Evolutionary conservation across 2,888 invertebrate species (phyloP).

Genomic region (Kuschelorhynchus macadamiae): DNA sequence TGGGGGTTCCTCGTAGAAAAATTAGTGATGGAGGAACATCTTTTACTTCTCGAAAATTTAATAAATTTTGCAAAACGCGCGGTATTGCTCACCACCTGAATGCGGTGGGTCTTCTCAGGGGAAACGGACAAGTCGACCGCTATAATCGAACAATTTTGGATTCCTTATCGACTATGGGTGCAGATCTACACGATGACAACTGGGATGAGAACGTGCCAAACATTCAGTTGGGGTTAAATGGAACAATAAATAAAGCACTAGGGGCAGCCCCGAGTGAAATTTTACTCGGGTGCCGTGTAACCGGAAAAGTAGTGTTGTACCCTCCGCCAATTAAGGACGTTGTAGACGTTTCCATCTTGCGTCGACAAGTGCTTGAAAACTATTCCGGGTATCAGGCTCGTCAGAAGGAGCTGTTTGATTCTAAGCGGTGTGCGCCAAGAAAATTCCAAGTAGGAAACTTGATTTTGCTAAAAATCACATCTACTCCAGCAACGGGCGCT

Average conservation of each 20-base stretch:
- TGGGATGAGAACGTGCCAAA: constrained; percentile 49
- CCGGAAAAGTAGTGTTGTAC: constrained; percentile 21
- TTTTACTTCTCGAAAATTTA: no score
- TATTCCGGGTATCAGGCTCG: constrained; percentile 32
- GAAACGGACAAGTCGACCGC: constrained; percentile 2
- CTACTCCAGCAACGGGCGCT: constrained; percentile 30
- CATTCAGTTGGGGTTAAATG: constrained; percentile 48
- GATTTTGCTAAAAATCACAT: constrained; percentile 32
- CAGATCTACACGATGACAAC: constrained; percentile 20
- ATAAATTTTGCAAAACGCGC: no score
- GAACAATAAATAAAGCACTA: constrained; percentile 47
- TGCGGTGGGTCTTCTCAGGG: no score
- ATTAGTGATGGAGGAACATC: no score
- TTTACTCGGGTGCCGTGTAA: constrained; percentile 49
- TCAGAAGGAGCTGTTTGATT: constrained; percentile 44
- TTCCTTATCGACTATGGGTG: constrained; percentile 36
- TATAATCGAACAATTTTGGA: constrained; percentile 8
- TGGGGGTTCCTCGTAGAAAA: no score
- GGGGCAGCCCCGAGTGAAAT: constrained; percentile 44
- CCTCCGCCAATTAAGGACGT: constrained; percentile 9
- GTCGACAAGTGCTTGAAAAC: constrained; percentile 16
- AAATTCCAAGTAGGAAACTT: constrained; percentile 22
- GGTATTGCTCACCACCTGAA: no score
- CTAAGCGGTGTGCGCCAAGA: constrained; percentile 9
- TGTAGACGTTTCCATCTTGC: constrained; percentile 35